These are phyloP conservation scores for Folsomia candida DNA, from an alignment of 2,888 invertebrate genomes.

Conservation along the genomic window DNA sequence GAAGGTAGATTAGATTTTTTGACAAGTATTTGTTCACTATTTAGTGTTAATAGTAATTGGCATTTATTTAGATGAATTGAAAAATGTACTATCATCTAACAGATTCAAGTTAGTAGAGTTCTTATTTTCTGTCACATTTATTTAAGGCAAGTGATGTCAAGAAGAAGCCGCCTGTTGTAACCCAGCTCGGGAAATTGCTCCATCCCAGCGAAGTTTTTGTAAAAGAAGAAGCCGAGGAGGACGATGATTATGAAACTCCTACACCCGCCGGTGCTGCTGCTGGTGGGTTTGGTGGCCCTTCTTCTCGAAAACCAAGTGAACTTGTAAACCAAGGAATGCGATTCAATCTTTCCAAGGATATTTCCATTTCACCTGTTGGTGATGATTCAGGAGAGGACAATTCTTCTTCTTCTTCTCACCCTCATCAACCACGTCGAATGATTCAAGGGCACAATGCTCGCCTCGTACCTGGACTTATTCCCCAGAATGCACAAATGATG, in stretches of 20 bases:
- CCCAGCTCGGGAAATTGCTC: background rate
- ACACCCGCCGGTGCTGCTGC: background rate
- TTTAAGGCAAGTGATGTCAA: background rate
- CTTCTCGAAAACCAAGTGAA: background rate
- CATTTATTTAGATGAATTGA: no score
- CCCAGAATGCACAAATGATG: slow-evolving; percentile 7
- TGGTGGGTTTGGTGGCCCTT: background rate
- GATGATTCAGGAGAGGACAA: slow-evolving; percentile 25
- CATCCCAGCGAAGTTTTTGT: background rate
- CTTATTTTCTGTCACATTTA: no score
- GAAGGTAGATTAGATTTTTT: no score
- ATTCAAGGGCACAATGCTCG: background rate
- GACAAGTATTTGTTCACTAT: no score
- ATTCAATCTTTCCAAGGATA: slow-evolving; percentile 50
- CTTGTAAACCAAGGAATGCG: slow-evolving; percentile 19
- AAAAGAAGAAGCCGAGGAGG: slow-evolving; percentile 28
- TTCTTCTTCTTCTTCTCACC: background rate
- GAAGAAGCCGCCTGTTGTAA: background rate
- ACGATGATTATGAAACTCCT: slow-evolving; percentile 16
- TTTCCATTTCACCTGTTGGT: slow-evolving; percentile 49
- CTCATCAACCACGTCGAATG: background rate
- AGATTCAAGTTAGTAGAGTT: no score
- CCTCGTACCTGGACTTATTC: slow-evolving; percentile 1
- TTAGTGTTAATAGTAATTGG: no score
- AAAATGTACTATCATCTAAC: no score